Conservation (phyloP, 2,888 invertebrate genomes). For the Rugalucina vietnamica region DNA sequence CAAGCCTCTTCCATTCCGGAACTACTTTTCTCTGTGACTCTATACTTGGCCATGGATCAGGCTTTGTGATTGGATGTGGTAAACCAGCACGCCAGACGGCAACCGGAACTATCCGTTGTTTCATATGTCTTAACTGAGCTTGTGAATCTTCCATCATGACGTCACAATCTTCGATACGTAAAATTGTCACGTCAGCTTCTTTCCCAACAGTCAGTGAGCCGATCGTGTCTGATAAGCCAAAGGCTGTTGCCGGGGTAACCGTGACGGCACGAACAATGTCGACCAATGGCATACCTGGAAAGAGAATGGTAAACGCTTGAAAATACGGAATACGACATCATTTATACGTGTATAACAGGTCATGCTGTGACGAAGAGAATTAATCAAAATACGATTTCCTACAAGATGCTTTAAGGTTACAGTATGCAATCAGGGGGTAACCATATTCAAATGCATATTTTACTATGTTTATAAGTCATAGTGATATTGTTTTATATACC, state of each 20-base stretch:
- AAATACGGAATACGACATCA: too few relatives aligned
- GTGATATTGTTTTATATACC: too few relatives aligned
- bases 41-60: slow-evolving; percentile 61
- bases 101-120: slow-evolving; percentile 67
- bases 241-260: slow-evolving; percentile 71
- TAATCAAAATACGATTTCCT: too few relatives aligned
- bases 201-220: slow-evolving; percentile 69
- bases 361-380: too few relatives aligned
- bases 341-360: too few relatives aligned
- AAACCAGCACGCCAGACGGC: slow-evolving; percentile 74
- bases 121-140: slow-evolving; percentile 68
- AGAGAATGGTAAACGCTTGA: too few relatives aligned
- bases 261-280: slow-evolving; percentile 76
- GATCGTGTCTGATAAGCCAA: slow-evolving; percentile 58
- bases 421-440: too few relatives aligned
- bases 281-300: slow-evolving; percentile 72
- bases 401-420: too few relatives aligned
- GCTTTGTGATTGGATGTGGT: slow-evolving; percentile 50
- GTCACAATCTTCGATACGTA: slow-evolving; percentile 70
- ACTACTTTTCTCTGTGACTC: slow-evolving; percentile 4
- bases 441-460: too few relatives aligned
- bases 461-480: too few relatives aligned
- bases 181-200: slow-evolving; percentile 76
- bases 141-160: slow-evolving; percentile 72
- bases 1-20: background rate